phyloP scores from a whole-genome alignment of 2,888 invertebrate species.

The Tillus elongatus region DNA sequence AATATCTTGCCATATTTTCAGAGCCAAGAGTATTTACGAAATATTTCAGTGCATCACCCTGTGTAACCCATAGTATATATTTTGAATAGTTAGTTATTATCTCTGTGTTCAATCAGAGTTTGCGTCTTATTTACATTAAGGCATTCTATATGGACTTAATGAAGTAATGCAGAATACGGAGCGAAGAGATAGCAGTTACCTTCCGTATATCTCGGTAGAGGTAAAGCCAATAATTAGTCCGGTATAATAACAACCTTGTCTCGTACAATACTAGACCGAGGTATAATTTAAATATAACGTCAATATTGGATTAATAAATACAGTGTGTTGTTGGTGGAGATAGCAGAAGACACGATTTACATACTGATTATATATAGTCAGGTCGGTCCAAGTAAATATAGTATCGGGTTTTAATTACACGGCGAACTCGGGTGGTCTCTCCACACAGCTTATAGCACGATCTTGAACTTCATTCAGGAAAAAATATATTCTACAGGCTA shows the following conservation, averaged over 20 bases:
- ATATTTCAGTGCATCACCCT: too few species aligned
- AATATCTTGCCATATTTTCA: too few species aligned
- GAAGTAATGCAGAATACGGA: conserved; percentile 15
- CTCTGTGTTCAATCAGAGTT: too few species aligned
- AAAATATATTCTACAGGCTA: too few species aligned
- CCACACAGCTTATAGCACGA: too few species aligned
- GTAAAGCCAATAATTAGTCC: conserved; percentile 32
- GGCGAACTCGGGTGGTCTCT: conserved; percentile 38
- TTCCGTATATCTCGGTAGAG: conserved; percentile 21
- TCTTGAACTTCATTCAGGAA: conserved; percentile 29
- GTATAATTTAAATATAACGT: conserved; percentile 38
- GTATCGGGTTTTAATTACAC: conserved; percentile 39
- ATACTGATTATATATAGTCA: conserved; percentile 38
- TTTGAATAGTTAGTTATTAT: too few species aligned
- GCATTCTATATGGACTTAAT: too few species aligned
- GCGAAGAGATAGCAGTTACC: conserved; percentile 14
- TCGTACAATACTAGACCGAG: conserved; percentile 35
- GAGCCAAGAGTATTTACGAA: too few species aligned
- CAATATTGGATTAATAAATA: conserved; percentile 40
- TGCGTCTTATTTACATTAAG: too few species aligned
- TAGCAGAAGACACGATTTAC: conserved; percentile 42
- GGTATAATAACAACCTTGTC: conserved; percentile 34
- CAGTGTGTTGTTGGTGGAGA: conserved; percentile 25
- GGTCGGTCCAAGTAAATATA: conserved; percentile 28
- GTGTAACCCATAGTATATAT: too few species aligned